Percentiles rank a stretch among this genome's conserved stretches.
These are phyloP conservation scores for Archivesica marissinica DNA, from an alignment of 1,140 invertebrate species.

Conservation along the genomic window DNA sequence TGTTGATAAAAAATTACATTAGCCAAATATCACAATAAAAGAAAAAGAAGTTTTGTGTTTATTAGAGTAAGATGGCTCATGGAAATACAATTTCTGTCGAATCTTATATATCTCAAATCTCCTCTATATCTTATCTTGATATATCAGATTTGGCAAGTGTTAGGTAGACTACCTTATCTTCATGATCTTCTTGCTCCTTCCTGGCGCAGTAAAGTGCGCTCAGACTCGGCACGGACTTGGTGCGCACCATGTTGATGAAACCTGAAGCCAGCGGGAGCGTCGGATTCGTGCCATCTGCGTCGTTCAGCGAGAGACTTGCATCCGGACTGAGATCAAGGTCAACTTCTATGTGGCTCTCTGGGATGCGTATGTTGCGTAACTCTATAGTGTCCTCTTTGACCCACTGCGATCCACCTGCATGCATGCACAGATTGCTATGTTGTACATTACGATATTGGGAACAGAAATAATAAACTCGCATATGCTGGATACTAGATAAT, in stretches of 20 bases:
- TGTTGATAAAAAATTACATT: too few relatives aligned
- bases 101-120: too few relatives aligned
- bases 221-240: constrained; percentile 95
- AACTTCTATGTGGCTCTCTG: constrained; percentile 81
- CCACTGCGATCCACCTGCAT: constrained; percentile 96
- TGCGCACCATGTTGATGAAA: constrained; percentile 83
- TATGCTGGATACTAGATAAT: too few relatives aligned
- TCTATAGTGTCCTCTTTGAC: constrained; percentile 95
- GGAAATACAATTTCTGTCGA: too few relatives aligned
- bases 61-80: too few relatives aligned
- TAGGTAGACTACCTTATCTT: constrained; percentile 82
- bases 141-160: too few relatives aligned
- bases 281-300: constrained; percentile 47
- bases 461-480: too few relatives aligned
- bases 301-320: constrained; percentile 28
- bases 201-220: constrained; percentile 95
- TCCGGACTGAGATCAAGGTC: constrained; percentile 71
- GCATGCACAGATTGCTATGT: too few relatives aligned
- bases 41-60: too few relatives aligned
- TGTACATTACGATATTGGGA: too few relatives aligned
- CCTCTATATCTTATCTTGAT: too few relatives aligned
- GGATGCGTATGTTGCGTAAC: constrained; percentile 82
- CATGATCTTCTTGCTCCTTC: constrained; percentile 95
- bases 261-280: constrained; percentile 66
- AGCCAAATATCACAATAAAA: too few relatives aligned